Base-by-base conservation (phyloP, 2,888 invertebrate genomes). In the Drosophila neoperkinsi region DNA sequence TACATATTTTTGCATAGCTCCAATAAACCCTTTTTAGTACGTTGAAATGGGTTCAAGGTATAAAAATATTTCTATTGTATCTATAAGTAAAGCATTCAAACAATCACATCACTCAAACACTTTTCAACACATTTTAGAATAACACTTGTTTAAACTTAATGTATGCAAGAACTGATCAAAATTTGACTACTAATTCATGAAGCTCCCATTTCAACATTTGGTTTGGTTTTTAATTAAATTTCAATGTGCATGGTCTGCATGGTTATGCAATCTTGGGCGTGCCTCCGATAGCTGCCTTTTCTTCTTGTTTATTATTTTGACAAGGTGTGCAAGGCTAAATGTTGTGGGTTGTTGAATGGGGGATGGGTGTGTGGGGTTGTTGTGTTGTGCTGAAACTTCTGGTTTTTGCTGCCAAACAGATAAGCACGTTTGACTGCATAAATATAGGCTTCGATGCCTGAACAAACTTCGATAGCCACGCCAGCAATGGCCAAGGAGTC, bases 371-470 rank as follows among this genome's bases (percentile, higher is more conserved):
- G 21, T 46, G 28, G 28, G 10, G n/a, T 21, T 55, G 49, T 36
- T 57, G 30, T 59, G 38, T 18, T 64, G 18, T 30, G 51, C 28
- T 36, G 18, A 52, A 28, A 31, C 13, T 36, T 50, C 34, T 53
- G 49, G 56, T 52, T 68, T 50, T 59, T 55, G 46, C 43, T 57
- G 58, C 11, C 53, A 49, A 59, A 57, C 71, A 70, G 82, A 83
- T 83, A 86, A 86, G 86, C 82, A 83, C 84, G 87, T 81, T 81
- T 76, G 64, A 69, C 68, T 87, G 84, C 83, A 83, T 87, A 83
- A 87, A 83, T 87, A 79, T 81, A 72, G 66, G 65, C 65, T 68
- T 82, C 73, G 74, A 72, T 84, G 78, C 68, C 87, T 86, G 83
- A 57, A 43, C 79, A 87, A 83, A 87, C 73, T 68, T 59, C 58